Evolutionary conservation across 2,113 vertebrate species (phyloP).

Genomic region (Conger conger): DNA sequence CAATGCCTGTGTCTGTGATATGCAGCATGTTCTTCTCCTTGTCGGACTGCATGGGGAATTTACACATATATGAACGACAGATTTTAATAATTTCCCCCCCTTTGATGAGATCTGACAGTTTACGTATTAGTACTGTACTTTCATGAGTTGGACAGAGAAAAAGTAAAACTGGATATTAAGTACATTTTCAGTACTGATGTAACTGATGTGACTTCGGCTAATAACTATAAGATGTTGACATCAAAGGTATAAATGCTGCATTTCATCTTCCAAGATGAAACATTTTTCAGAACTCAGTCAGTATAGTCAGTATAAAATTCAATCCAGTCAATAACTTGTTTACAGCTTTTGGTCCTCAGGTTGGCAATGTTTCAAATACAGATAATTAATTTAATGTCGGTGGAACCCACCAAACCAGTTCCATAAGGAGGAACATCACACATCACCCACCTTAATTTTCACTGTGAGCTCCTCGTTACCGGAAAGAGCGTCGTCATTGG

Average conservation of each 20-base stretch:
- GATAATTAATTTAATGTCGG: not conserved
- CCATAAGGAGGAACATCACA: not conserved
- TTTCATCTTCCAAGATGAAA: not conserved
- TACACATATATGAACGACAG: not conserved
- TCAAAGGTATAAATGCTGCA: not conserved
- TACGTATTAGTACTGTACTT: not conserved
- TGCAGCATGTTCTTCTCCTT: constrained; percentile 99
- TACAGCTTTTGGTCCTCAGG: not conserved
- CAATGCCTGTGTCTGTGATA: constrained; percentile 94
- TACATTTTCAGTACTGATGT: too few relatives aligned
- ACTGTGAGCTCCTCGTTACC: constrained; percentile 84
- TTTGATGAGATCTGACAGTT: not conserved
- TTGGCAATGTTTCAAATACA: not conserved
- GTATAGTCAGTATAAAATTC: not conserved
- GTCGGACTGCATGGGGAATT: constrained; percentile 77
- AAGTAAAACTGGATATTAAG: not conserved
- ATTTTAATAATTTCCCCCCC: too few relatives aligned
- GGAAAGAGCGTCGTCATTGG: constrained; percentile 80
- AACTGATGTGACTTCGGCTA: too few relatives aligned
- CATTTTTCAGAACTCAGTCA: not conserved
- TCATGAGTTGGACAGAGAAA: not conserved
- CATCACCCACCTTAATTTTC: constrained; percentile 81
- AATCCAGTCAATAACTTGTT: not conserved
- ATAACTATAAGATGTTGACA: too few relatives aligned
- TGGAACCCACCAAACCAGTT: not conserved